These are phyloP conservation scores for Microcebus murinus DNA, from an alignment of 2,113 vertebrate genomes.

Conservation along the genomic window DNA sequence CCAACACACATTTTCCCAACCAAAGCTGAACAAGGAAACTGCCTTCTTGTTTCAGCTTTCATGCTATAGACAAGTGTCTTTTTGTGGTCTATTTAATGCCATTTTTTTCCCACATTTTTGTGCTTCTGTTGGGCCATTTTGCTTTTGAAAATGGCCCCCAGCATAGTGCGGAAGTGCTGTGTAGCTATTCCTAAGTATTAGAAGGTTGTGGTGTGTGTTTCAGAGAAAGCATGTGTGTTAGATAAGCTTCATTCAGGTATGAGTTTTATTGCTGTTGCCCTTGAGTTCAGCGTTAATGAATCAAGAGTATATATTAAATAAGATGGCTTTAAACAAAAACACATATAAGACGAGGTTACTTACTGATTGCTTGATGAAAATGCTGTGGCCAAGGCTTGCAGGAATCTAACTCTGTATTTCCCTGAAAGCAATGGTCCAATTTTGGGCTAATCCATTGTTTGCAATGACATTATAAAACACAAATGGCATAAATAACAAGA, in stretches of 20 bases:
- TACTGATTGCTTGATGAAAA: not conserved
- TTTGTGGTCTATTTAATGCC: not conserved
- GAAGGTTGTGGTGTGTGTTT: not conserved
- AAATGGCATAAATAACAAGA: not conserved
- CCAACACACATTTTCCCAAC: not conserved
- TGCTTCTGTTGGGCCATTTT: not conserved
- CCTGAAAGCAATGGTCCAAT: not conserved
- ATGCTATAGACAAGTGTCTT: not conserved
- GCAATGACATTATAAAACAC: not conserved
- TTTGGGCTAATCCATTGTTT: not conserved
- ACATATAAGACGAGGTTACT: not conserved
- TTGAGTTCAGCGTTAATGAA: not conserved
- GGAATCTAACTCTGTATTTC: not conserved
- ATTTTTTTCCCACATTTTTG: not conserved
- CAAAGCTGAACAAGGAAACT: not conserved
- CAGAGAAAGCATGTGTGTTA: not conserved
- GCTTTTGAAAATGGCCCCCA: not conserved
- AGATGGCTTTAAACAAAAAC: not conserved
- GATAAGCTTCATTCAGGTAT: not conserved
- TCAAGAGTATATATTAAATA: not conserved
- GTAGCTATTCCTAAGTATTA: not conserved
- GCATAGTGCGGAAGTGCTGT: not conserved
- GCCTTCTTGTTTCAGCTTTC: not conserved
- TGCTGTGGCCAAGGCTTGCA: not conserved
- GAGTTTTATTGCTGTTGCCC: not conserved